Conservation (phyloP, 2,797 vertebrate genomes). For the Megaceryle alcyon region DNA sequence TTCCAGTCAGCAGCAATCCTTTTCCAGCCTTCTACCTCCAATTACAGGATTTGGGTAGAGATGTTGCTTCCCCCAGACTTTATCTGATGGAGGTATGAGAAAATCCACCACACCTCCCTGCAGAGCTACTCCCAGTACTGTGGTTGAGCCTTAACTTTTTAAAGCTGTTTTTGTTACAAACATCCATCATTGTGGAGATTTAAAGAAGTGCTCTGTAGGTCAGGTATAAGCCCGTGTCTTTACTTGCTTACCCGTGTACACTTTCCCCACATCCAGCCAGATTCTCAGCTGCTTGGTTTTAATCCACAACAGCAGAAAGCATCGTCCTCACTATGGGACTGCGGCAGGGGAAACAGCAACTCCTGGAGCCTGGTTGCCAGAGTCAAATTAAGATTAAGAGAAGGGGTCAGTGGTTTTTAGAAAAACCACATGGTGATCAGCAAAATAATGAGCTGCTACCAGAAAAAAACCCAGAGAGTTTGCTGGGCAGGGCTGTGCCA, state of each 20-base stretch:
- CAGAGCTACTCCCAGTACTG: too few relatives aligned
- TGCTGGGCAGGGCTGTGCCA: not conserved
- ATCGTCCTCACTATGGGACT: rapidly evolving
- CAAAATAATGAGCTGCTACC: not conserved
- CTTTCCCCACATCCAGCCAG: not conserved
- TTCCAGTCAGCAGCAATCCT: too few relatives aligned
- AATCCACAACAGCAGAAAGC: not conserved
- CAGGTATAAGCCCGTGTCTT: not conserved
- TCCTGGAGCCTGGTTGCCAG: not conserved
- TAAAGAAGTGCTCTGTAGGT: too few relatives aligned
- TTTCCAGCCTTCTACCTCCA: too few relatives aligned
- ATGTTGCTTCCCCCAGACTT: too few relatives aligned
- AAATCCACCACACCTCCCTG: too few relatives aligned
- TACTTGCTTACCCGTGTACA: rapidly evolving
- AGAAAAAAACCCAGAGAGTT: not conserved
- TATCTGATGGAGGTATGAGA: too few relatives aligned
- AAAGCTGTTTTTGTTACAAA: too few relatives aligned
- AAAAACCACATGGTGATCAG: not conserved
- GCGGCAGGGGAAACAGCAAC: not conserved
- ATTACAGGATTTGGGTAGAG: too few relatives aligned
- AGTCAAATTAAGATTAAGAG: not conserved
- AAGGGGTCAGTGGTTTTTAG: not conserved
- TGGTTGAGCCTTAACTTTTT: too few relatives aligned
- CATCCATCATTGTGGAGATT: too few relatives aligned
- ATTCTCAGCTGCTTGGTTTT: not conserved